These are phyloP conservation scores for Genyomyrus donnyi DNA, from an alignment of 2,113 vertebrate genomes.

Conservation along the genomic window DNA sequence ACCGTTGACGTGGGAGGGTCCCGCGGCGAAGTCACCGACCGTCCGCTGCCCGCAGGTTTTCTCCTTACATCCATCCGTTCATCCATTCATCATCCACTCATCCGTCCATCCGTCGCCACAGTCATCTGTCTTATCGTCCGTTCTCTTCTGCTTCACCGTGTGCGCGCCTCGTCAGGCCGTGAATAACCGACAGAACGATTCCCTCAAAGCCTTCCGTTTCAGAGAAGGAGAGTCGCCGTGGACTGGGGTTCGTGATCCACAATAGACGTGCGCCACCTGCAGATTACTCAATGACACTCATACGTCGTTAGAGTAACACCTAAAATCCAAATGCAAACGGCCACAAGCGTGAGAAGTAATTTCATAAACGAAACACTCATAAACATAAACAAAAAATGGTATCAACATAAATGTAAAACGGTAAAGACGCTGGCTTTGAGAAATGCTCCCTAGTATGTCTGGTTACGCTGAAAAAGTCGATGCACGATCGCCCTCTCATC, in stretches of 20 bases:
- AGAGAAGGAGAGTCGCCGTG: neutral
- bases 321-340: neutral
- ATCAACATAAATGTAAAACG: neutral
- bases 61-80: neutral
- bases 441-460: neutral
- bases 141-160: neutral
- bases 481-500: neutral
- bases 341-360: neutral
- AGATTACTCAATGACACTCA: neutral
- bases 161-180: neutral
- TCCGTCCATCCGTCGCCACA: neutral
- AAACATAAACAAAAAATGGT: neutral
- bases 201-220: neutral
- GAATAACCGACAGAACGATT: neutral
- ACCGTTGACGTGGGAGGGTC: neutral
- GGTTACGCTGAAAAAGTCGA: neutral
- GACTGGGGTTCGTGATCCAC: neutral
- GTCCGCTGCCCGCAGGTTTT: neutral
- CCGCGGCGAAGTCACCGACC: too few species aligned
- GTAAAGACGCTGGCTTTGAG: neutral
- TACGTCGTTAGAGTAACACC: neutral
- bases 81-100: neutral
- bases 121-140: too few species aligned
- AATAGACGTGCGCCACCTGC: neutral
- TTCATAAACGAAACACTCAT: neutral